A percentile compares a stretch with the other conserved stretches of the same genome.
Conservation (phyloP, 2,797 vertebrate genomes). For the Molossus molossus region DNA sequence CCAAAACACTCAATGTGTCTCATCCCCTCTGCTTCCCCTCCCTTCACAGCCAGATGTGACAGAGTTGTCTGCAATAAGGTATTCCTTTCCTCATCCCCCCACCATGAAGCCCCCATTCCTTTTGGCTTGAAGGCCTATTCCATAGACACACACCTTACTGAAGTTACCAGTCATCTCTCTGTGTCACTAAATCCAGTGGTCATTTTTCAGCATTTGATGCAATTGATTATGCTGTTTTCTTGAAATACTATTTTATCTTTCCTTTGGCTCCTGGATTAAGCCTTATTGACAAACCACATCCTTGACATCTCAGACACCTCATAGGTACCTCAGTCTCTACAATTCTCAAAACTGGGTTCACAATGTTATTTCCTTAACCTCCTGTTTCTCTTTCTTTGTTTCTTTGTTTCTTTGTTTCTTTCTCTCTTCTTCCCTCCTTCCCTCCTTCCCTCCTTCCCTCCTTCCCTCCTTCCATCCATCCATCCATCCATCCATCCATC, state of each 20-base stretch:
- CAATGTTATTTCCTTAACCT: background rate
- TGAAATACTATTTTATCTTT: background rate
- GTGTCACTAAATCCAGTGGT: background rate
- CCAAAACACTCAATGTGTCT: background rate
- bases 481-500: no score
- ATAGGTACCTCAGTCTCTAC: background rate
- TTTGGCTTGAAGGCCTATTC: background rate
- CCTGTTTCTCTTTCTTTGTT: background rate
- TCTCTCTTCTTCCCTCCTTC: background rate
- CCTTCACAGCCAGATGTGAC: background rate
- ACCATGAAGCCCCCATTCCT: background rate
- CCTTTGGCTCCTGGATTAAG: background rate
- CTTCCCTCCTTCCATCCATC: no score
- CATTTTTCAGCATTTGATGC: slow-evolving; percentile 46
- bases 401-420: background rate
- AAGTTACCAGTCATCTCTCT: background rate
- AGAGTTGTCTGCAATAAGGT: background rate
- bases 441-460: no score
- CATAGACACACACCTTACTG: background rate
- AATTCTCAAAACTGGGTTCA: background rate
- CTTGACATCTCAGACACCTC: background rate
- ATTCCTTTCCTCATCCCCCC: background rate
- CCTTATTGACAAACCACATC: background rate
- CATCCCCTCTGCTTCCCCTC: background rate
- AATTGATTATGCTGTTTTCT: background rate